Base-by-base conservation (phyloP, 2,113 vertebrate species). In the Heterotis niloticus region DNA sequence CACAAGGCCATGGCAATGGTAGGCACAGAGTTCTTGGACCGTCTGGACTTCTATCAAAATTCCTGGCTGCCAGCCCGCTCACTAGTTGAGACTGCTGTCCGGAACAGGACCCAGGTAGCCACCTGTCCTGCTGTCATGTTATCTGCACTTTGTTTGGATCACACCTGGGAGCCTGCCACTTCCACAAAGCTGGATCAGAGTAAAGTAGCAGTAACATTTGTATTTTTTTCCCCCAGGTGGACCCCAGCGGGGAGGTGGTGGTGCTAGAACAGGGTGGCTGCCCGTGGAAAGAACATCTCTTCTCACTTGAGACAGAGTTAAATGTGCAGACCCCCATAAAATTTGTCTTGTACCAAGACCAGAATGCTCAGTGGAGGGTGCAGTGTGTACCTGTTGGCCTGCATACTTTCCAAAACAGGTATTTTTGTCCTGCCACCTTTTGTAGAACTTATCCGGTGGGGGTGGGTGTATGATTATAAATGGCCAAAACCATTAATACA, bases 271-370 rank as follows among this genome's bases (percentile, higher is more conserved):
- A 92, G 81, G 95, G 96, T 0, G 94, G 95, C 0, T 98, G 95
- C 82, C 97, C 96, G 1, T 99, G 97, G 97, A 96, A 98, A 85
- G 96, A 98, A 78, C 96, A 98, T 59, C 87, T 98, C 10, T 95
- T 96, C 77, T 66, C 85, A 44, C 88, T 98, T 78, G 97, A 99
- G 86, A 87, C 80, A 56, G 93, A 90, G 68, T 90, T 96, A 64
- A 83, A 85, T 0, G 85, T 97, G 10, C 85, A 93, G 4, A 62
- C 66, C 0, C 85, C 92, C 16, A 91, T 98, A 16, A 90, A 91
- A 83, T 95, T 97, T 62, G 88, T 97, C 77, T 86, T 98, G 64
- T 99, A 94, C 82, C 76, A 89, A 0, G 96, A 98, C 87, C 94
- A 90, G 81, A 86, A 86, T 0, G 92, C 91, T 52, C 93, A 96